Percentiles rank a stretch among this genome's conserved stretches.
Conservation (phyloP, 2,113 vertebrate genomes). For the Pomatostomus ruficeps region DNA sequence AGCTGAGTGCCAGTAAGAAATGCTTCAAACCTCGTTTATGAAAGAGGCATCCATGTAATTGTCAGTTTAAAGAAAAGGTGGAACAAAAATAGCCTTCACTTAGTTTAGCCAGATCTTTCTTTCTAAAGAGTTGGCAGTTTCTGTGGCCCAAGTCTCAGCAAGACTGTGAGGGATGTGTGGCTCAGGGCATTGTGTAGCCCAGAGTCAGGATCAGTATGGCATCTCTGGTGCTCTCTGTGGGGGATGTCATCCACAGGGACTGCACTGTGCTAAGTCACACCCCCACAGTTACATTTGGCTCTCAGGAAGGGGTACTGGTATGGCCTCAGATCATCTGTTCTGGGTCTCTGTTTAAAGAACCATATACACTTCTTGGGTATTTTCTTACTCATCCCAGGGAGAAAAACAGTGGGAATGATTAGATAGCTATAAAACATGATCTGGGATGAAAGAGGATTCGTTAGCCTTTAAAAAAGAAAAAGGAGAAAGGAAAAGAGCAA, state of each 20-base stretch:
- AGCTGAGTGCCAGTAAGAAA: neutral
- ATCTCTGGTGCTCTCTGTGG: neutral
- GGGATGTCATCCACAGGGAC: neutral
- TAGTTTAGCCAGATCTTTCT: neutral
- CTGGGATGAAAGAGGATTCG: neutral
- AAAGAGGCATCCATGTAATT: neutral
- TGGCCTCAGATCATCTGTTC: neutral
- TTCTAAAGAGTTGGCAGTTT: neutral
- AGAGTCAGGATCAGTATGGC: neutral
- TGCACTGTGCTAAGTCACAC: fast-evolving
- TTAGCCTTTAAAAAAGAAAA: neutral
- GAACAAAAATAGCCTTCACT: neutral
- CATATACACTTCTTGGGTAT: neutral
- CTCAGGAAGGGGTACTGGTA: neutral
- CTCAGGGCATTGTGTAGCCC: fast-evolving
- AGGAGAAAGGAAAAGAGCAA: neutral
- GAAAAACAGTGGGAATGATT: neutral
- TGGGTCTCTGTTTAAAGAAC: neutral
- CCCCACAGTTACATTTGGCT: neutral
- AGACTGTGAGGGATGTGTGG: neutral
- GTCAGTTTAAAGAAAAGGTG: neutral
- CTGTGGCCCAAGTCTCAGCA: neutral
- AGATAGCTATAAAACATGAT: neutral
- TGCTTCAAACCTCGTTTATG: neutral
- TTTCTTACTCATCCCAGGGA: neutral